Percentiles rank a stretch among this genome's conserved stretches.
phyloP scores from a whole-genome alignment of 2,113 vertebrate species.

The Heterotilapia buettikoferi region DNA sequence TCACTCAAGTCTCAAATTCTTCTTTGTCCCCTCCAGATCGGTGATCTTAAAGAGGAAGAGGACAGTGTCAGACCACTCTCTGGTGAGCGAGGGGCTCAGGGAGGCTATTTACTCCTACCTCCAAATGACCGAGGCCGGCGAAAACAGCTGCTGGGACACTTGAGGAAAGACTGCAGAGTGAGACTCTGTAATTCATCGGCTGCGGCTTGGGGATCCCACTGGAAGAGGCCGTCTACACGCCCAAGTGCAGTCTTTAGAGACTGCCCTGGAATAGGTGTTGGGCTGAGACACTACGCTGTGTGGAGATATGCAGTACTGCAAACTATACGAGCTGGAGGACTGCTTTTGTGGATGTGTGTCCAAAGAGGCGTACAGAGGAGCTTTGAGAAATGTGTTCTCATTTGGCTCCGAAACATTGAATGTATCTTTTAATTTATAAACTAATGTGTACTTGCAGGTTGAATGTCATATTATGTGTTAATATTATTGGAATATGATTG shows the following conservation, averaged over 20 bases:
- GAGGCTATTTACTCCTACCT: constrained; percentile 84
- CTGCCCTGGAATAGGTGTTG: neutral
- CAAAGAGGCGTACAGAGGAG: neutral
- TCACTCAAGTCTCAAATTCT: neutral
- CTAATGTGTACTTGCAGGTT: neutral
- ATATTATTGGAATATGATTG: neutral
- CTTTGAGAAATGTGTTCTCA: neutral
- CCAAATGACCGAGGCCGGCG: constrained; percentile 59
- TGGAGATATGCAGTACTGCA: neutral
- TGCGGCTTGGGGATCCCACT: neutral
- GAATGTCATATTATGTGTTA: neutral
- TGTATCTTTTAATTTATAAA: constrained; percentile 2
- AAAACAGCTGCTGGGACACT: constrained; percentile 45
- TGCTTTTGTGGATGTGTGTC: neutral
- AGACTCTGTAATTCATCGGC: neutral
- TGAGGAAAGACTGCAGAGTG: neutral
- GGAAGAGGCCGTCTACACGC: neutral
- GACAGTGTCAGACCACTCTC: constrained; percentile 44
- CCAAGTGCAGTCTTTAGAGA: neutral
- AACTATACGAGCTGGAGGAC: neutral
- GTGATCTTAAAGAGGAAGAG: constrained; percentile 59
- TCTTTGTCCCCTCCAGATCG: constrained; percentile 57
- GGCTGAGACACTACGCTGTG: constrained; percentile 38
- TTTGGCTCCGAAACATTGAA: neutral
- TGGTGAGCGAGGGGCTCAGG: constrained; percentile 80